Evolutionary conservation across 2,888 invertebrate genomes (phyloP).

Genomic region (Fabriciana adippe): DNA sequence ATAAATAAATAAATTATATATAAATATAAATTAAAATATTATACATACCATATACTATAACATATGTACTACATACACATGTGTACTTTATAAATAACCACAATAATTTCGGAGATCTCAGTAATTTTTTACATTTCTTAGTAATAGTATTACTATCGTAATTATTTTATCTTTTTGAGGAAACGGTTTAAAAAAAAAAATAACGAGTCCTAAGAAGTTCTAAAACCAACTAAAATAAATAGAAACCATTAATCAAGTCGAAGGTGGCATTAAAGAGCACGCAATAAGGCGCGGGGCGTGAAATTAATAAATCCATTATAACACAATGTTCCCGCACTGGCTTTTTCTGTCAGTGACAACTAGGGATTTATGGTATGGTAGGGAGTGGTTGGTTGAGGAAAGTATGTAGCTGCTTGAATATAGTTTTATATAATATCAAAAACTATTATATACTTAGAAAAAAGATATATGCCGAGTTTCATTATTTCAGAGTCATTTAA

Average conservation of each 20-base stretch:
- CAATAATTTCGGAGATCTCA: no score
- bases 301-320: constrained; percentile 77
- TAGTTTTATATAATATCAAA: neutral
- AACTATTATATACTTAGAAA: neutral
- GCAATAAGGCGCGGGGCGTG: constrained; percentile 50
- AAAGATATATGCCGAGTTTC: no score
- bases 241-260: constrained; percentile 43
- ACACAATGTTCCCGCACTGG: constrained; percentile 62
- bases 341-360: constrained; percentile 73
- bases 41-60: no score
- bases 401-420: constrained; percentile 34
- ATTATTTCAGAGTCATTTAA: no score
- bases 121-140: no score
- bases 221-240: constrained; percentile 32
- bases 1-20: no score
- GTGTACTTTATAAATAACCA: no score
- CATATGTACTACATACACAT: no score
- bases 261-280: constrained; percentile 41
- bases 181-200: neutral
- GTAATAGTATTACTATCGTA: no score
- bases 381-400: constrained; percentile 44
- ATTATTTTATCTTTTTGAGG: neutral
- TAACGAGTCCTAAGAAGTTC: constrained; percentile 19
- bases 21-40: no score
- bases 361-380: constrained; percentile 61